Conservation (phyloP, 1,140 invertebrate species). For the Coenobita brevimanus region DNA sequence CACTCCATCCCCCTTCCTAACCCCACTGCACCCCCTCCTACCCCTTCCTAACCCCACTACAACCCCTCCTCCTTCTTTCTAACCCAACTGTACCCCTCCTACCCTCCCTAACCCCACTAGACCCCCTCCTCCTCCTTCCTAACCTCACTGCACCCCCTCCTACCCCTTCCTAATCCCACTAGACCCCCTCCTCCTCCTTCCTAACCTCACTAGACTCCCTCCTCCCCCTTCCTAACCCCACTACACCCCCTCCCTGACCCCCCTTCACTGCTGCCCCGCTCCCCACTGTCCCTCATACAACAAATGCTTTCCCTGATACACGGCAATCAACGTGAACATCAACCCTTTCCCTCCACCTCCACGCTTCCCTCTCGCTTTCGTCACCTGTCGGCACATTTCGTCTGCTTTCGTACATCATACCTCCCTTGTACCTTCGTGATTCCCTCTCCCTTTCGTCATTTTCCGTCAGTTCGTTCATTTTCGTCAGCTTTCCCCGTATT, state of each 20-base stretch:
- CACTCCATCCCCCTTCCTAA: background rate
- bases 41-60: background rate
- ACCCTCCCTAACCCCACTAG: background rate
- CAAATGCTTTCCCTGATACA: too few relatives aligned
- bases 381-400: too few relatives aligned
- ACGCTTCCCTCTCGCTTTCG: too few relatives aligned
- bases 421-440: too few relatives aligned
- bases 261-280: background rate
- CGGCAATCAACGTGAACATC: too few relatives aligned
- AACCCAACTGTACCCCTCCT: background rate
- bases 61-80: background rate
- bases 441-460: too few relatives aligned
- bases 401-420: too few relatives aligned
- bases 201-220: background rate
- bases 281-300: background rate
- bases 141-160: background rate
- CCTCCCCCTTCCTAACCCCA: background rate
- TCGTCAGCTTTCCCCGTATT: too few relatives aligned
- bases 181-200: background rate
- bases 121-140: background rate
- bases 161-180: background rate
- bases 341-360: too few relatives aligned
- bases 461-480: too few relatives aligned
- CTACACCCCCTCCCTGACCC: background rate
- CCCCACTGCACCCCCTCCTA: background rate